These are phyloP conservation scores for Charina bottae DNA, from an alignment of 2,113 vertebrate species.

Conservation along the genomic window DNA sequence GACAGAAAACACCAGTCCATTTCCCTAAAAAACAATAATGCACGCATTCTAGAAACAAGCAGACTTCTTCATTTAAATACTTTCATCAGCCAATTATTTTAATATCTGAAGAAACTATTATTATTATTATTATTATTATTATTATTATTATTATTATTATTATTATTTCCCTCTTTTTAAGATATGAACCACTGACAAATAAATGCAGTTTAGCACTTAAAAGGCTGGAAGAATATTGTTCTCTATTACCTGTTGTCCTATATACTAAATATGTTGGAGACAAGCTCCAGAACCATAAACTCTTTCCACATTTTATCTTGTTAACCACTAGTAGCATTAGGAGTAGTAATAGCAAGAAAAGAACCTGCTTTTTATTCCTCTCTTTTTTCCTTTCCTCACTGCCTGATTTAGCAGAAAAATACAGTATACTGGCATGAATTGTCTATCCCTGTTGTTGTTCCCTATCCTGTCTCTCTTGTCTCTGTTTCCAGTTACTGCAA, in stretches of 20 bases:
- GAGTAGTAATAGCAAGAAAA: background rate
- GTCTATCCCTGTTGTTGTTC: background rate
- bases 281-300: too few species aligned
- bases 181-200: background rate
- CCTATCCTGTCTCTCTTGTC: background rate
- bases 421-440: background rate
- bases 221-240: background rate
- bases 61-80: background rate
- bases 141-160: background rate
- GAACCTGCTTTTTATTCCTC: background rate
- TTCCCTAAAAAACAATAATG: background rate
- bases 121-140: background rate
- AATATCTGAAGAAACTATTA: background rate
- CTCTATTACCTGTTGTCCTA: background rate
- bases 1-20: background rate
- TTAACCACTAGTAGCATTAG: background rate
- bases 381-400: background rate
- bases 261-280: background rate
- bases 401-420: background rate
- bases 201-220: background rate
- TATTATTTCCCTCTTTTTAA: background rate
- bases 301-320: background rate
- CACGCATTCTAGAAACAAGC: background rate
- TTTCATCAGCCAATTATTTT: background rate
- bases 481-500: background rate